Evolutionary conservation across 2,113 vertebrate genomes (phyloP), one percentile per base, ranked within the genome.

Genomic region (Hypomesus transpacificus): DNA sequence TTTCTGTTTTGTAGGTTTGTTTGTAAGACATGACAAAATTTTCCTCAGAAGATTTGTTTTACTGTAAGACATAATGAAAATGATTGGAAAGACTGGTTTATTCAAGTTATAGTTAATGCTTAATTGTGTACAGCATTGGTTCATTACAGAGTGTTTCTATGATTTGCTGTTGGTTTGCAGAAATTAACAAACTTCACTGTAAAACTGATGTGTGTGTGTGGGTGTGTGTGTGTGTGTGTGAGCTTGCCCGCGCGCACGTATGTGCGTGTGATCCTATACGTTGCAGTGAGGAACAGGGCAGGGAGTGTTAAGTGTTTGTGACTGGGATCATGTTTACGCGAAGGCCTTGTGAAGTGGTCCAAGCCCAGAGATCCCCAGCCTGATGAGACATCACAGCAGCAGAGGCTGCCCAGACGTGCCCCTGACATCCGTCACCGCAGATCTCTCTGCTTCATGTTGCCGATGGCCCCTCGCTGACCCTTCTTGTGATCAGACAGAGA

Each of bases 391-490:
- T 4, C 16, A 14, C 4, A 16, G 53, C 14, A 18, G 14, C 53
- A 7, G 53, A 54, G 53, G 53, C 14, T 16, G 53, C 14, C 53
- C 18, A 20, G 54, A 20, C 1, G 16, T 18, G 54, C 5, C 17
- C 17, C 54, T 56, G 54, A 46, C 9, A 9, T 46, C 39, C 39
- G 5, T 46, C 39, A 46, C 39, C 2, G 9, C 53, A 4, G 64
- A 59, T 73, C 73, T 62, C 62, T 31, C 18, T 1, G 39, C 82
- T 74, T 81, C 54, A 77, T 82, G 75, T 70, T 60, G 59, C 14
- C 71, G 84, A 84, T 89, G 68, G 26, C 83, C 80, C 22, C 73
- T 3, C 13, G 9, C 39, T 82, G 84, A 89, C 84, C 85, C 71
- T 14, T 14, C 11, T 56, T 66, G 31, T 87, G 77, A 83, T 75